Conservation (phyloP, 2,113 vertebrate species). For the Clarias gariepinus region DNA sequence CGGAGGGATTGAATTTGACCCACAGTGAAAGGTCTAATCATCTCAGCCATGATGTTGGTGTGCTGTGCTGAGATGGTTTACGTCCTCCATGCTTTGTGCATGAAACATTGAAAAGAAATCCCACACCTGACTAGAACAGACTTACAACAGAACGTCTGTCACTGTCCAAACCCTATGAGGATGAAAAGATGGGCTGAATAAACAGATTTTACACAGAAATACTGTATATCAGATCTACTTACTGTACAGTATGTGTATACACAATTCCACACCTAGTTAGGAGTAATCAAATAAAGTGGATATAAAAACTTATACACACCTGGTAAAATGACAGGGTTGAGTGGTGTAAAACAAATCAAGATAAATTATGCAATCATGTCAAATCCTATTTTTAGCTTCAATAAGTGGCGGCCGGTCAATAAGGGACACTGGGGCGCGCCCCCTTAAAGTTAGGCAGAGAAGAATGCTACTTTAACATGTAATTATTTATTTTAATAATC, state of each 20-base stretch:
- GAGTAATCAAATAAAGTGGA: not conserved
- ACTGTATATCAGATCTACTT: not conserved
- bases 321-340: not conserved
- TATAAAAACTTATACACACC: not conserved
- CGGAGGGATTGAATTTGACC: constrained; percentile 49
- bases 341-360: not conserved
- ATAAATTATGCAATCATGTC: not conserved
- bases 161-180: constrained; percentile 76
- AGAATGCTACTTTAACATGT: no score
- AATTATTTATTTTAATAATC: no score
- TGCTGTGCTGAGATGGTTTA: constrained; percentile 45
- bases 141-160: constrained; percentile 74
- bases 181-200: constrained; percentile 71
- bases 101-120: constrained; percentile 59
- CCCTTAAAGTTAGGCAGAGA: no score
- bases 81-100: constrained; percentile 44
- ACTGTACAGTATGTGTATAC: constrained; percentile 31
- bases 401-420: no score
- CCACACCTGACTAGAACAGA: constrained; percentile 80
- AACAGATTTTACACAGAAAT: constrained; percentile 61
- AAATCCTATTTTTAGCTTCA: not conserved
- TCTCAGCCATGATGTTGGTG: constrained; percentile 53
- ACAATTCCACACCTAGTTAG: constrained; percentile 29
- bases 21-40: constrained; percentile 55
- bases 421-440: no score